Base-by-base conservation (phyloP, 2,113 vertebrate species). In the Falcunculus frontatus region DNA sequence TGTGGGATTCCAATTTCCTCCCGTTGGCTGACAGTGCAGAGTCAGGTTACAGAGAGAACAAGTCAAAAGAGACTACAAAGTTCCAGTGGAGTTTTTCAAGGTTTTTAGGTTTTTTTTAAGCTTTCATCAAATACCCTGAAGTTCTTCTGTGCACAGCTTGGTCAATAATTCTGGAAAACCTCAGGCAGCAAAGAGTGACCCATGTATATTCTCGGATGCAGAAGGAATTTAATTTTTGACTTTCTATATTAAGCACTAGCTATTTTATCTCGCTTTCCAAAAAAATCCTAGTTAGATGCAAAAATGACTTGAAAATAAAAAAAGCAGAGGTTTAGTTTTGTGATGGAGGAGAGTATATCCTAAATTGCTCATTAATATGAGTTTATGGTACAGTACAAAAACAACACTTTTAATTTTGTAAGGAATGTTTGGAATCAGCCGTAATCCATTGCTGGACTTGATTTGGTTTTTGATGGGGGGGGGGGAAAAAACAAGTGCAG, bases 211-310 rank as follows among this genome's bases (percentile, higher is more conserved):
- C 79, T 94, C 86, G 94, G 53, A 96, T 47, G 95, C 84, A 96
- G 92, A 95, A 95, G 93, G 96, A 95, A 83, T 97, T 97, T 93
- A 95, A 92, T 89, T 95, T 95, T 96, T 95, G 41, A 86, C 76
- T 95, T 88, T 95, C 95, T 98, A 84, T 89, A 89, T 90, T 73
- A 95, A 97, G 95, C 89, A 96, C 95, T 97, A 92, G 96, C 82
- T 95, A 93, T 87, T 96, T 95, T 52, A 93, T 97, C 97, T 97
- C 30, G 90, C 96, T 97, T 96, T 97, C 97, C 94, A 97, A 96
- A 97, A 70, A 39, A 59, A 67, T 70, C 52, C 90, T 96, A 94
- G 79, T 86, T 90, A 95, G 90, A 81, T 78, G 83, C 92, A 93
- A 95, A 90, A 93, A 91, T 44, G 30, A 93, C 93, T 95, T 94